Conservation (phyloP, 2,797 vertebrate species). For the Jordanella pulchra region DNA sequence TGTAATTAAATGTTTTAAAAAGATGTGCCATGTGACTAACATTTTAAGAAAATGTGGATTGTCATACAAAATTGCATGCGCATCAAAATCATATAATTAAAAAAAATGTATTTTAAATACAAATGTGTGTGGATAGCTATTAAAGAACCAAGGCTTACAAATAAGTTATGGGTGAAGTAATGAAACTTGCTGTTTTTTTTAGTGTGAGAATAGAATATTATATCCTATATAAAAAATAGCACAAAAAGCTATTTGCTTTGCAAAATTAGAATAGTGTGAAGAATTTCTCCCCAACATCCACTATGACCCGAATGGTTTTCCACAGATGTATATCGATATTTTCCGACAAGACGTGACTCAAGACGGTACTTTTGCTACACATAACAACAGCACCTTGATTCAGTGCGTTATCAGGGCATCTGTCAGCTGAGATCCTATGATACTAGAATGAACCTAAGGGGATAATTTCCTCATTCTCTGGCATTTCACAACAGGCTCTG, state of each 20-base stretch:
- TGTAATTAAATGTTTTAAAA: neutral
- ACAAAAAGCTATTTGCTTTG: neutral
- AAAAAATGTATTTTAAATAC: neutral
- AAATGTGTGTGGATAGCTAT: neutral
- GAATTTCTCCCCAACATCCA: neutral
- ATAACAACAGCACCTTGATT: conserved; percentile 42
- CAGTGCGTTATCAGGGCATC: conserved; percentile 41
- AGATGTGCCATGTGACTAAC: neutral
- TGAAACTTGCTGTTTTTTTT: neutral
- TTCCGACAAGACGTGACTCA: neutral
- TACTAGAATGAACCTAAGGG: conserved; percentile 17
- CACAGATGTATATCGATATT: neutral
- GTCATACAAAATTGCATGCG: neutral
- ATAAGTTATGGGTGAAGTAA: neutral
- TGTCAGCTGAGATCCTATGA: conserved; percentile 32
- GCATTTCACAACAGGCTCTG: conserved; percentile 34
- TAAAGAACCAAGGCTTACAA: neutral
- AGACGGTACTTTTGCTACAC: conserved; percentile 4
- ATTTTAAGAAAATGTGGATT: neutral
- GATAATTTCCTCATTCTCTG: conserved; percentile 27
- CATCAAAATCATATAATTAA: neutral
- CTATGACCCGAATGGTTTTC: neutral
- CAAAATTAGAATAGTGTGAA: neutral
- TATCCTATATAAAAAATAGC: neutral
- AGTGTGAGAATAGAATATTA: neutral